These are phyloP conservation scores for Pasiphila rectangulata DNA, from an alignment of 2,888 invertebrate species.

Conservation along the genomic window DNA sequence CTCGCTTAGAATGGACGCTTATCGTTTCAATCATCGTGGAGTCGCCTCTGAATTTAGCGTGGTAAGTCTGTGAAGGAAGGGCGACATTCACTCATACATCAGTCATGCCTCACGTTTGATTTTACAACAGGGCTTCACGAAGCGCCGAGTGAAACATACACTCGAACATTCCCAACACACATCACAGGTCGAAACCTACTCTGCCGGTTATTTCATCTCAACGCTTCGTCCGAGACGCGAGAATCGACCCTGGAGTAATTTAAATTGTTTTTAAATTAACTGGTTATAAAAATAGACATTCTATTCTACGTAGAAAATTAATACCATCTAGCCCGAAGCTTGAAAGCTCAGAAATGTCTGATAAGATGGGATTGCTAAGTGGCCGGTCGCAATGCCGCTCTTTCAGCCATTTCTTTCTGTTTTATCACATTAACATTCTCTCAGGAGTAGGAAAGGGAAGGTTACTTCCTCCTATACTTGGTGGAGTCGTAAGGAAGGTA, in stretches of 20 bases:
- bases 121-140: constrained; percentile 48
- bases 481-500: constrained; percentile 82
- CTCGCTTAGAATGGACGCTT: constrained; percentile 73
- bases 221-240: constrained; percentile 62
- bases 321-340: constrained; percentile 40
- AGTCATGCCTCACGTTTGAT: constrained; percentile 44
- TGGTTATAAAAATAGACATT: constrained; percentile 64
- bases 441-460: constrained; percentile 38
- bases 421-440: constrained; percentile 51
- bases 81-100: constrained; percentile 59
- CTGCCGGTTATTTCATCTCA: constrained; percentile 35
- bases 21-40: constrained; percentile 53
- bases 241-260: constrained; percentile 48
- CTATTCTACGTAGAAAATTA: constrained; percentile 47
- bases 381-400: constrained; percentile 67
- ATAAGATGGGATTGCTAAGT: constrained; percentile 56
- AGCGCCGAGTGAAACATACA: constrained; percentile 36
- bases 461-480: constrained; percentile 69
- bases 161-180: constrained; percentile 34
- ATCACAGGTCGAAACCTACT: constrained; percentile 41
- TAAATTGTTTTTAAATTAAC: constrained; percentile 39
- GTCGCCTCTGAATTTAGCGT: constrained; percentile 70
- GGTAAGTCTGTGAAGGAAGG: constrained; percentile 42
- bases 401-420: constrained; percentile 33
- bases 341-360: constrained; percentile 38